phyloP scores from a whole-genome alignment of 2,113 vertebrate species.

The Deroptyus accipitrinus region DNA sequence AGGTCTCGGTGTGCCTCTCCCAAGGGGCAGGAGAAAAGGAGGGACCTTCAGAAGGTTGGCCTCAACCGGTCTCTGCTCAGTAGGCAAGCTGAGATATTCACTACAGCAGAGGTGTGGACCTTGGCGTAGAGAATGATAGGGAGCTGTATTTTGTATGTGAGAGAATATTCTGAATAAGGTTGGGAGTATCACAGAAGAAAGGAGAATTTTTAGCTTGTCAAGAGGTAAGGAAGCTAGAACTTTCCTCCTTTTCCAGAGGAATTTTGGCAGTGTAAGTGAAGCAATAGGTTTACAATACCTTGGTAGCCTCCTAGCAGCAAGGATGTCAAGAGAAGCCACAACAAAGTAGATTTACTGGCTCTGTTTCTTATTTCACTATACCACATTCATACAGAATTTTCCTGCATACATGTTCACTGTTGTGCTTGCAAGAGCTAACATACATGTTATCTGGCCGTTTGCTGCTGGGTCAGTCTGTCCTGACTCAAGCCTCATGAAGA shows the following conservation, averaged over 20 bases:
- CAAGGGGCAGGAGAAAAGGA: neutral
- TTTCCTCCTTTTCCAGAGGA: neutral
- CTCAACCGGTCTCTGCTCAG: rapidly evolving
- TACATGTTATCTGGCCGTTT: neutral
- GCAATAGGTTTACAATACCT: neutral
- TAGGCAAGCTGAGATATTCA: neutral
- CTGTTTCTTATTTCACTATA: neutral
- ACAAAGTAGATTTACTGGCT: neutral
- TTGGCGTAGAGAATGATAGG: neutral
- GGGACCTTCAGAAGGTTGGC: neutral
- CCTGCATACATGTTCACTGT: neutral
- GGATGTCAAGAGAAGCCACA: neutral
- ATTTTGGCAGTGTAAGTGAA: neutral
- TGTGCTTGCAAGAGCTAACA: neutral
- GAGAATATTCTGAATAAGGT: neutral
- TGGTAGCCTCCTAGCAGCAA: neutral
- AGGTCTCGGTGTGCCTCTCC: neutral
- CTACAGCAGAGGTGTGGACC: neutral
- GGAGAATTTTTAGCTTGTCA: neutral
- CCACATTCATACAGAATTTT: neutral
- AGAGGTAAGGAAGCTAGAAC: neutral
- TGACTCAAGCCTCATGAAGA: neutral
- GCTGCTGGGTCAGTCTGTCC: neutral
- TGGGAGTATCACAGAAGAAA: neutral
- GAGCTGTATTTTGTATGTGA: neutral